Conservation (phyloP, 2,888 invertebrate genomes). For the Metopia argyrocephala region DNA sequence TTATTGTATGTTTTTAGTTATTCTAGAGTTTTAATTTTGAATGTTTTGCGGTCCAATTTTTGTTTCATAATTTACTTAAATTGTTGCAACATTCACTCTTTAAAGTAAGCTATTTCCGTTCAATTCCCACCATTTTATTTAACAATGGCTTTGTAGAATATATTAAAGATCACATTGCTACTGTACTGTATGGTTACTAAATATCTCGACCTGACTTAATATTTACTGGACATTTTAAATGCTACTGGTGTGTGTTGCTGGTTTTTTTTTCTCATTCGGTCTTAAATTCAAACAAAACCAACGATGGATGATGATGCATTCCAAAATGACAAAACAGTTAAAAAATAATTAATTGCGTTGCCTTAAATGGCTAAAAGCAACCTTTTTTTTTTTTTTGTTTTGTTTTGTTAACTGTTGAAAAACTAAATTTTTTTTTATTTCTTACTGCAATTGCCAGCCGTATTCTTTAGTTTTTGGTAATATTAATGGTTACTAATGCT, state of each 20-base stretch:
- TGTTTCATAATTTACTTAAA: too few relatives aligned
- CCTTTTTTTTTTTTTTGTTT: conserved; percentile 43
- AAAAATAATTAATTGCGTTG: conserved; percentile 79
- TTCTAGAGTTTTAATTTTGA: too few relatives aligned
- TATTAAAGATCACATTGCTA: conserved; percentile 1
- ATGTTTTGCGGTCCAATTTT: too few relatives aligned
- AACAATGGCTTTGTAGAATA: background rate
- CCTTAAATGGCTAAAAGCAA: conserved; percentile 77
- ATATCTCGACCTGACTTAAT: conserved; percentile 6
- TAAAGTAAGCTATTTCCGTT: too few relatives aligned
- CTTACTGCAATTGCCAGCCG: background rate
- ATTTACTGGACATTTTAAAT: conserved; percentile 46
- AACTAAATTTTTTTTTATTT: too few relatives aligned
- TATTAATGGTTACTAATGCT: conserved; percentile 6
- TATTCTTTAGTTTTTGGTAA: conserved; percentile 16
- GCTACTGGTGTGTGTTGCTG: conserved; percentile 17
- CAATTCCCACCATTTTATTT: too few relatives aligned
- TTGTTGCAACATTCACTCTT: too few relatives aligned
- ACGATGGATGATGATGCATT: conserved; percentile 67
- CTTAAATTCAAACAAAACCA: conserved; percentile 43
- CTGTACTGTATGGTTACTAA: background rate
- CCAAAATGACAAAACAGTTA: conserved; percentile 79
- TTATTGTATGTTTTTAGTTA: too few relatives aligned
- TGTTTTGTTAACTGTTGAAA: background rate
- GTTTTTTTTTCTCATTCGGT: conserved; percentile 27